phyloP scores from a whole-genome alignment of 1,140 invertebrate genomes.

The Caenorhabditis latens region DNA sequence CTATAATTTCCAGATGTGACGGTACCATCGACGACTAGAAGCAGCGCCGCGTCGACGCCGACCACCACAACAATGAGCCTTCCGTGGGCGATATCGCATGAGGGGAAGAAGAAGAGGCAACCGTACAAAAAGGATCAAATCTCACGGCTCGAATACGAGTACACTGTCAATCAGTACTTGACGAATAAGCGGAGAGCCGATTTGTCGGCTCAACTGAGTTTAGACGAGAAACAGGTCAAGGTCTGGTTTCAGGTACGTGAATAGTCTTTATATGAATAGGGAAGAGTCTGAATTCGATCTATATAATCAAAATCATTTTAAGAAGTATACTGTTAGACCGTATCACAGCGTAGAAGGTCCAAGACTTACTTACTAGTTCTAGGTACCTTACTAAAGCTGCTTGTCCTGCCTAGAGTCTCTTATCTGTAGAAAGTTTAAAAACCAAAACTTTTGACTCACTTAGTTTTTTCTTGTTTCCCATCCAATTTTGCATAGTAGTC shows the following conservation, averaged over 20 bases:
- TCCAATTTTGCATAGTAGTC: too few species aligned
- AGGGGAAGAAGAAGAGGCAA: constrained; percentile 39
- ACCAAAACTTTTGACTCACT: too few species aligned
- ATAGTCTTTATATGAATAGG: not conserved
- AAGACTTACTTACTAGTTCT: too few species aligned
- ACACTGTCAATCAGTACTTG: constrained; percentile 17
- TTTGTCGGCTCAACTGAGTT: not conserved
- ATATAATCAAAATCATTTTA: too few species aligned
- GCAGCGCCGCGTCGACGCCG: not conserved
- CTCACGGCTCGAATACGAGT: constrained; percentile 16
- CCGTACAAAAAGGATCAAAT: constrained; percentile 53
- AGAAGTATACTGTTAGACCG: too few species aligned
- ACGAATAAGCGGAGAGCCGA: constrained; percentile 41
- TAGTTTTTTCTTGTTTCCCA: too few species aligned
- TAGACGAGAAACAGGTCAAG: constrained; percentile 39
- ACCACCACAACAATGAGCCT: not conserved
- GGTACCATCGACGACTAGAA: not conserved
- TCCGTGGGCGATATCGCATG: not conserved
- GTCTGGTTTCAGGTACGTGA: constrained; percentile 33
- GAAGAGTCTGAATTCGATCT: too few species aligned
- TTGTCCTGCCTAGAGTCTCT: too few species aligned
- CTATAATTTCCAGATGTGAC: not conserved
- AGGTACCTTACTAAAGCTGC: too few species aligned
- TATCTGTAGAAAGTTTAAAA: too few species aligned
- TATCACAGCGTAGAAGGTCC: too few species aligned